Evolutionary conservation across 2,888 invertebrate species (phyloP).

Genomic region (Phlogophora meticulosa): DNA sequence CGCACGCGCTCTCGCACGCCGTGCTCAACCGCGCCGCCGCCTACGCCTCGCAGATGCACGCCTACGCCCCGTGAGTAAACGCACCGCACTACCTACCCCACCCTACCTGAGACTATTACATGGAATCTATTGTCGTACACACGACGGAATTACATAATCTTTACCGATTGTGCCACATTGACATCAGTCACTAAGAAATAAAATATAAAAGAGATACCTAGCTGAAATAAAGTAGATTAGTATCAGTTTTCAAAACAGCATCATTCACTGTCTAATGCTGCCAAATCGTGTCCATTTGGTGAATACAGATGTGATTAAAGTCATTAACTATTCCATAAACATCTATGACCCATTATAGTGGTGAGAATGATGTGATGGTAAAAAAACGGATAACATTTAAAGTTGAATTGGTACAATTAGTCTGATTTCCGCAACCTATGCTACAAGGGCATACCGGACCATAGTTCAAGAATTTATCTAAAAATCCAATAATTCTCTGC

Average conservation of each 20-base stretch:
- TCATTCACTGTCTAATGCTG: neutral
- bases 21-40: slow-evolving; percentile 93
- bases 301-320: neutral
- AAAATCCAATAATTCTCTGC: neutral
- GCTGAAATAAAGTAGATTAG: slow-evolving; percentile 5
- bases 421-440: slow-evolving; percentile 3
- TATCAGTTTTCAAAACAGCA: slow-evolving; percentile 4
- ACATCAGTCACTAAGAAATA: neutral
- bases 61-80: slow-evolving; percentile 97
- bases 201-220: neutral
- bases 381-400: neutral
- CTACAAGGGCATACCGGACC: neutral
- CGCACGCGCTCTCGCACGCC: slow-evolving; percentile 94
- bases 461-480: neutral
- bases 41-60: slow-evolving; percentile 95
- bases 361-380: neutral
- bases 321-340: neutral
- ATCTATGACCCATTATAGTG: neutral
- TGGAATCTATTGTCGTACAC: neutral
- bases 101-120: slow-evolving; percentile 15
- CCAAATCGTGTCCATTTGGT: neutral
- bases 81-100: slow-evolving; percentile 28
- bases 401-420: neutral
- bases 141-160: neutral
- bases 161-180: neutral